Evolutionary conservation across 2,113 vertebrate genomes (phyloP).

Genomic region (Menidia beryllina): DNA sequence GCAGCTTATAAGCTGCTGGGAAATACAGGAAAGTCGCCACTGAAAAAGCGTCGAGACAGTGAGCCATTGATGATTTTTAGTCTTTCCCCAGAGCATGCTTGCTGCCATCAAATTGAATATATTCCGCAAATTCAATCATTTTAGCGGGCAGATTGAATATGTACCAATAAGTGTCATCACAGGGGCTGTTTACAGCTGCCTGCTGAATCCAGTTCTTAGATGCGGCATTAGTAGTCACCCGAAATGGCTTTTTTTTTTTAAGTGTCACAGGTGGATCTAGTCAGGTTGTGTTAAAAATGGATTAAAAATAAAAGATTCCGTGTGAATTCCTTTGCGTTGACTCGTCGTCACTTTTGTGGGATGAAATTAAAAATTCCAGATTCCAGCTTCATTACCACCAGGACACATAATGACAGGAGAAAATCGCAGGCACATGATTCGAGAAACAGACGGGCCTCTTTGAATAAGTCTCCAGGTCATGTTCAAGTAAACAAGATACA

Average conservation of each 20-base stretch:
- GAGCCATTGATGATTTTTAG: slow-evolving; percentile 18
- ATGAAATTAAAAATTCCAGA: slow-evolving; percentile 12
- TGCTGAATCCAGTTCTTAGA: slow-evolving; percentile 11
- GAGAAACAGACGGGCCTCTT: slow-evolving; percentile 10
- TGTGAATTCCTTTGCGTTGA: slow-evolving; percentile 5
- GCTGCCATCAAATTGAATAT: slow-evolving; percentile 19
- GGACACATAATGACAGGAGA: background rate
- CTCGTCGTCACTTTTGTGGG: slow-evolving; percentile 17
- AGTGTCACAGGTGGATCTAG: background rate
- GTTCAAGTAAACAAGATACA: slow-evolving; percentile 6
- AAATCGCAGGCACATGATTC: slow-evolving; percentile 33
- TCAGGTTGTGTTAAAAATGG: background rate
- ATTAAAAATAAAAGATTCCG: no score
- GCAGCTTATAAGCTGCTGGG: background rate
- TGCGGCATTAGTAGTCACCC: background rate
- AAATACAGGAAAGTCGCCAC: slow-evolving; percentile 8
- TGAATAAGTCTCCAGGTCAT: slow-evolving; percentile 8
- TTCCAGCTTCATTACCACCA: slow-evolving; percentile 16
- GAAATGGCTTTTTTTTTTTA: background rate
- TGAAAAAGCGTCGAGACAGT: background rate
- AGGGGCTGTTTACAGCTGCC: slow-evolving; percentile 3
- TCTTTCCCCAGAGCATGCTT: slow-evolving; percentile 5
- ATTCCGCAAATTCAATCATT: slow-evolving; percentile 10
- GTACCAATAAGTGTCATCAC: slow-evolving; percentile 19
- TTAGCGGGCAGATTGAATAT: slow-evolving; percentile 13